Base-by-base conservation (phyloP, 2,888 invertebrate genomes). In the Agrenia bidenticulata region DNA sequence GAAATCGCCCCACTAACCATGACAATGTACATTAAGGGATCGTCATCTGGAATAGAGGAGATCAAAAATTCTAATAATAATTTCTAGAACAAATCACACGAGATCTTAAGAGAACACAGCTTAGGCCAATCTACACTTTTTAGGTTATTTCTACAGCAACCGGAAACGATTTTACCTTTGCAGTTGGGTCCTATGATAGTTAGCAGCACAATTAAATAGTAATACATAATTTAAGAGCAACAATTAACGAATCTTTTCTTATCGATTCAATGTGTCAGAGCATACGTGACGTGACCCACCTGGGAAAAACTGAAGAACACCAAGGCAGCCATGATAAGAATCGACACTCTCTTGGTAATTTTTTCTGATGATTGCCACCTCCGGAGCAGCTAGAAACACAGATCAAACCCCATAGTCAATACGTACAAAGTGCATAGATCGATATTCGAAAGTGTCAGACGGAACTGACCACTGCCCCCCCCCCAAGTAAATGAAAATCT, bases 1-100 rank as follows among this genome's bases (percentile, higher is more conserved):
- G 97, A 98, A 76, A 95, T 88, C 81, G 96, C 98, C 39, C 96
- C 95, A 15, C 93, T 96, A 60, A 99, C 90, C 78, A 97, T 85
- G 9, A 97, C 93, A 63, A 99, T 85, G 78, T 94, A 96, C 56
- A 93, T 83, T 61, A 93, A 85, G 41, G 90, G 89, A 78, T 86
- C 88, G 79, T 93, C 92, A 57, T 91, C 82, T 79, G 77, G 21
- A 76, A 74, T 60, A 27, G 7, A 24, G 11, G 5, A 11, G 4
- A 11, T 32, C 32, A 32, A n/a, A n/a, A n/a, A n/a, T n/a, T n/a
- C n/a, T n/a, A n/a, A n/a, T n/a, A n/a, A n/a, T n/a, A n/a, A n/a
- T n/a, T n/a, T n/a, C n/a, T n/a, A n/a, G n/a, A n/a, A n/a, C n/a
- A n/a, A n/a, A n/a, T n/a, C n/a, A n/a, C n/a, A n/a, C n/a, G n/a